Base-by-base conservation (phyloP, 2,113 vertebrate species). In the Myrmophylax atrothorax region DNA sequence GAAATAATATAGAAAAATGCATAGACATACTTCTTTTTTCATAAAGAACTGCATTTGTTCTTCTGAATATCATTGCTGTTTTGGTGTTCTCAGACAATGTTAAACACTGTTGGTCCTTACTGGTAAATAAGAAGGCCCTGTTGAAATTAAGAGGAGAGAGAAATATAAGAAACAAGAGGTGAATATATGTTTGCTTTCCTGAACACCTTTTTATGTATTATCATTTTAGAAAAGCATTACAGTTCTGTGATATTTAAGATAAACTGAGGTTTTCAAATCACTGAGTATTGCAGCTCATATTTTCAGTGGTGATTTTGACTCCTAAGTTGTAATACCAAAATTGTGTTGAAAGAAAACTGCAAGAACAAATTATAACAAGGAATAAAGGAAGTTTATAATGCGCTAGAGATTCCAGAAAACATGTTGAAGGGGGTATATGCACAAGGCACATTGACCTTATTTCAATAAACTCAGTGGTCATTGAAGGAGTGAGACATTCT, bases 61-160 rank as follows among this genome's bases (percentile, higher is more conserved):
- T 96, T 93, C 97, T 97, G 80, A 96, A 85, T 89, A 97, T 3
- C 58, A 85, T 31, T 62, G 96, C 78, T 59, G 93, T 96, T 92
- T 86, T 97, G 81, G 90, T 94, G 87, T 97, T 97, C 56, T 97
- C 94, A 38, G 76, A 24, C 86, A 96, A 35, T 1, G 96, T 97
- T 74, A 96, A 86, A 70, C 97, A 98, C 68, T 96, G 84, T 56
- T 98, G 97, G 50, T 94, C 96, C 95, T 98, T 97, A 59, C 87
- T 96, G 87, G 76, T 95, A 76, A 96, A 97, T 53, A 97, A 83
- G 92, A 98, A 97, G 47, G 97, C 95, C 90, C 97, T 98, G 87
- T 91, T 70, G 59, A 91, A 93, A 91, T 79, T 25, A 86, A 93
- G 47, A 94, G 37, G 26, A 94, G 68, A 96, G 24, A 90, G 14